These are phyloP conservation scores for Falcunculus frontatus DNA, from an alignment of 2,113 vertebrate species.

Conservation along the genomic window DNA sequence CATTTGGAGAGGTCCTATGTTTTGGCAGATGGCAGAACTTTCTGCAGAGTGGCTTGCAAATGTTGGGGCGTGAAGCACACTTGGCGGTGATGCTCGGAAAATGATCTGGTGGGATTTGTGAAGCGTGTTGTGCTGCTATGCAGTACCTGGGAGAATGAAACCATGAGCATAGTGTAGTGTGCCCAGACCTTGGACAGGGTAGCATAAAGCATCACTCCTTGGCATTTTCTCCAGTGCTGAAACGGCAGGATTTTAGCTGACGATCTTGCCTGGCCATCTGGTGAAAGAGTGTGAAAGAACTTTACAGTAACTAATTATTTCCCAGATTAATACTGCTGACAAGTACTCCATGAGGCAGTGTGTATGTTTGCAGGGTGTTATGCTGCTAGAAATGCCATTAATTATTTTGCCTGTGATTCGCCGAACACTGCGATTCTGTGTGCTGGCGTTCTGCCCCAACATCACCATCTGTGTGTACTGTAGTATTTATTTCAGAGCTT, in stretches of 20 bases:
- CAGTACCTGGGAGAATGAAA: not conserved
- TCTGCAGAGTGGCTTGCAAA: not conserved
- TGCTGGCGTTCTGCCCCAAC: not conserved
- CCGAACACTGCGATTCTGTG: not conserved
- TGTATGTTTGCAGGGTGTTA: conserved; percentile 5
- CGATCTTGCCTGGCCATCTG: conserved; percentile 61
- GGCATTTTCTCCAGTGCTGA: conserved; percentile 61
- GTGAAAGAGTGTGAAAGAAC: conserved; percentile 51
- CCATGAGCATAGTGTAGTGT: not conserved
- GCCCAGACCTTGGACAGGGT: not conserved
- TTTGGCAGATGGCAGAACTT: conserved; percentile 45
- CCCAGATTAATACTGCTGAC: conserved; percentile 67
- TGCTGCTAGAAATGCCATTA: conserved; percentile 32
- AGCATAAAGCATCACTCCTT: conserved; percentile 11
- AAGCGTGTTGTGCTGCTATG: not conserved
- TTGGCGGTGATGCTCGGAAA: not conserved
- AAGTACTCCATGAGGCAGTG: not conserved
- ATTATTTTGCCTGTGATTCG: not conserved
- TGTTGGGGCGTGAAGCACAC: not conserved
- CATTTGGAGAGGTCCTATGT: not conserved
- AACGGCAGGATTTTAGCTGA: conserved; percentile 71
- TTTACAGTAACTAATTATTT: conserved; percentile 63
- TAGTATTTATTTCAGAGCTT: not conserved
- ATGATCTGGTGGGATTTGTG: not conserved
- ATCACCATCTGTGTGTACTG: not conserved